These are phyloP conservation scores for Cryptoblepharus egeriae DNA, from an alignment of 2,797 vertebrate genomes.

Conservation along the genomic window DNA sequence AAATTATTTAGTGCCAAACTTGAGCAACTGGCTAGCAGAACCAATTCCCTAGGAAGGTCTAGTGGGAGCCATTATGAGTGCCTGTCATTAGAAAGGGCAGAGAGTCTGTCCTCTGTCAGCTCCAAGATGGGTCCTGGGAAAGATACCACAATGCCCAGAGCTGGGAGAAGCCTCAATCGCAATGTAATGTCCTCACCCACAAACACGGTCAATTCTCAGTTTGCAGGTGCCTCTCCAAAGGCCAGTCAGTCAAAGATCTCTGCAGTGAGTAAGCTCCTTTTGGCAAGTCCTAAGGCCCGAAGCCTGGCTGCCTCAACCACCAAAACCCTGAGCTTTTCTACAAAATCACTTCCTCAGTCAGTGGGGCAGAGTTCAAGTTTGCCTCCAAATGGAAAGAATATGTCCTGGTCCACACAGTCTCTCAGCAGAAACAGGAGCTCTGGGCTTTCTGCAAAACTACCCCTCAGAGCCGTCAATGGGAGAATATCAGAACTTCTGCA, in stretches of 20 bases:
- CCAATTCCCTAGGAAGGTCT: slow-evolving; percentile 85
- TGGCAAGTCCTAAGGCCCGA: slow-evolving; percentile 87
- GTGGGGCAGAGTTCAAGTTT: slow-evolving; percentile 87
- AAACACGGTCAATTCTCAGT: slow-evolving; percentile 71
- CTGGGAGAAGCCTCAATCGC: slow-evolving; percentile 84
- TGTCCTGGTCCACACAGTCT: slow-evolving; percentile 88
- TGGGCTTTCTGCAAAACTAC: slow-evolving; percentile 85
- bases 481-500: slow-evolving; percentile 90
- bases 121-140: slow-evolving; percentile 80
- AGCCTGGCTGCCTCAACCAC: slow-evolving; percentile 86
- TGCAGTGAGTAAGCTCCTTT: slow-evolving; percentile 89
- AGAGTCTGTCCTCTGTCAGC: slow-evolving; percentile 84
- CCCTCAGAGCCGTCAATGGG: slow-evolving; percentile 87
- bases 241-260: slow-evolving; percentile 86
- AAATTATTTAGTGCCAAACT: slow-evolving; percentile 91
- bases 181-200: slow-evolving; percentile 82
- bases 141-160: slow-evolving; percentile 87
- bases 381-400: slow-evolving; percentile 86
- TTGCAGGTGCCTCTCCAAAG: slow-evolving; percentile 77
- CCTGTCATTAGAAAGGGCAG: slow-evolving; percentile 84
- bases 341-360: slow-evolving; percentile 86
- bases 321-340: slow-evolving; percentile 88
- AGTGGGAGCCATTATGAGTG: slow-evolving; percentile 88
- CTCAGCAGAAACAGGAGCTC: slow-evolving; percentile 88
- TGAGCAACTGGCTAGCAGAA: slow-evolving; percentile 88